Evolutionary conservation across 2,797 vertebrate species (phyloP).

Genomic region (Arrhamphus sclerolepis): DNA sequence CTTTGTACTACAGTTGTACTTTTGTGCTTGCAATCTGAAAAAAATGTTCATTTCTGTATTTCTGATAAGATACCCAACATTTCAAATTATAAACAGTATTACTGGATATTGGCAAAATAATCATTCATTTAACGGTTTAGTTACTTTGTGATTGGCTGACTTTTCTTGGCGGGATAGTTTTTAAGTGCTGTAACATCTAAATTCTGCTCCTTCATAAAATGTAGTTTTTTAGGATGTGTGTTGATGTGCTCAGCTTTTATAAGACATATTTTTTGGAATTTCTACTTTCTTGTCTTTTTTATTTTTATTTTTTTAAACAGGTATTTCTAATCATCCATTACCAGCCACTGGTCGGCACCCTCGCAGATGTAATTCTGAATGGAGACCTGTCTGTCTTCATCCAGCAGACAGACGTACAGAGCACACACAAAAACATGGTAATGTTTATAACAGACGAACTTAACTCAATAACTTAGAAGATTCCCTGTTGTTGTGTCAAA

Average conservation of each 20-base stretch:
- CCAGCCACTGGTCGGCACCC: slow-evolving; percentile 90
- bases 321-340: slow-evolving; percentile 98
- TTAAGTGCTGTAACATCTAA: too few species aligned
- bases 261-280: background rate
- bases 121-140: too few species aligned
- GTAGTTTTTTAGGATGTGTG: background rate
- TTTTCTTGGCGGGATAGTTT: too few species aligned
- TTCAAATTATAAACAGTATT: too few species aligned
- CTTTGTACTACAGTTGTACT: too few species aligned
- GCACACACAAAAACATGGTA: slow-evolving; percentile 68
- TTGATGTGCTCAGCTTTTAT: background rate
- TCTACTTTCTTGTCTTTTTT: slow-evolving; percentile 7
- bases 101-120: too few species aligned
- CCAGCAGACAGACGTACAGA: slow-evolving; percentile 75
- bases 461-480: background rate
- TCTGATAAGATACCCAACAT: too few species aligned
- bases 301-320: too few species aligned
- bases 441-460: background rate
- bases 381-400: slow-evolving; percentile 92
- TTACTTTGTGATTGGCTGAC: too few species aligned
- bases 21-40: too few species aligned
- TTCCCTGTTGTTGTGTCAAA: background rate
- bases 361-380: slow-evolving; percentile 95
- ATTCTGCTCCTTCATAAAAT: too few species aligned
- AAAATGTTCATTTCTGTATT: too few species aligned